Percentiles rank a stretch among this genome's conserved stretches.
Evolutionary conservation across 2,888 invertebrate genomes (phyloP).

Genomic region (Dicroscelio sp.): DNA sequence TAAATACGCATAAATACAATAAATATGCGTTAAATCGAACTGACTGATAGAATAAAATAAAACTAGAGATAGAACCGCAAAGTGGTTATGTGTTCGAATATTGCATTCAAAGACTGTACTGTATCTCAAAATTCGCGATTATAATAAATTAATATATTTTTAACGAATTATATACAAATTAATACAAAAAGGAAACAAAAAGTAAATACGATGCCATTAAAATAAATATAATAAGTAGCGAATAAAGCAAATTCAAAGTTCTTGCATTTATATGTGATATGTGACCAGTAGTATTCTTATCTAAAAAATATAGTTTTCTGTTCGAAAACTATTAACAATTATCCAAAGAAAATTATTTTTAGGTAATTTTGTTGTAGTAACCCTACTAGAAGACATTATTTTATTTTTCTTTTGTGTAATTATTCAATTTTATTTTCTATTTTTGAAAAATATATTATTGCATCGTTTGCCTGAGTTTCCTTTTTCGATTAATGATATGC

Average conservation of each 20-base stretch:
- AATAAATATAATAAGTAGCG: neutral
- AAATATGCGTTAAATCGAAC: neutral
- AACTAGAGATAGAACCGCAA: slow-evolving; percentile 31
- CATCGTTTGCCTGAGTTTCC: slow-evolving; percentile 8
- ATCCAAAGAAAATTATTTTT: slow-evolving; percentile 50
- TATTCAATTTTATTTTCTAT: too few relatives aligned
- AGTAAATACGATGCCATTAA: slow-evolving; percentile 1
- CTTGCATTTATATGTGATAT: slow-evolving; percentile 35
- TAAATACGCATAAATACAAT: too few relatives aligned
- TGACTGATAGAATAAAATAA: neutral
- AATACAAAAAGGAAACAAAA: neutral
- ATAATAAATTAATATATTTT: slow-evolving; percentile 58
- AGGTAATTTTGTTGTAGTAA: slow-evolving; percentile 25
- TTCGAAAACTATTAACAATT: slow-evolving; percentile 7
- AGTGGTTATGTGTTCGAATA: slow-evolving; percentile 56
- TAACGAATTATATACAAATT: slow-evolving; percentile 16
- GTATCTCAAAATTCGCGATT: slow-evolving; percentile 45
- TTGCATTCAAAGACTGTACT: slow-evolving; percentile 62
- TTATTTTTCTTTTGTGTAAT: too few relatives aligned
- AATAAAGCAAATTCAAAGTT: slow-evolving; percentile 32
- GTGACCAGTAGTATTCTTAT: slow-evolving; percentile 41
- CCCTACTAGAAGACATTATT: too few relatives aligned
- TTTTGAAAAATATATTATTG: too few relatives aligned
- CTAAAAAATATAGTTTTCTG: slow-evolving; percentile 23
- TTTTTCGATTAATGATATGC: neutral